Base-by-base conservation (phyloP, 2,797 vertebrate genomes). In the Carcharodon carcharias region DNA sequence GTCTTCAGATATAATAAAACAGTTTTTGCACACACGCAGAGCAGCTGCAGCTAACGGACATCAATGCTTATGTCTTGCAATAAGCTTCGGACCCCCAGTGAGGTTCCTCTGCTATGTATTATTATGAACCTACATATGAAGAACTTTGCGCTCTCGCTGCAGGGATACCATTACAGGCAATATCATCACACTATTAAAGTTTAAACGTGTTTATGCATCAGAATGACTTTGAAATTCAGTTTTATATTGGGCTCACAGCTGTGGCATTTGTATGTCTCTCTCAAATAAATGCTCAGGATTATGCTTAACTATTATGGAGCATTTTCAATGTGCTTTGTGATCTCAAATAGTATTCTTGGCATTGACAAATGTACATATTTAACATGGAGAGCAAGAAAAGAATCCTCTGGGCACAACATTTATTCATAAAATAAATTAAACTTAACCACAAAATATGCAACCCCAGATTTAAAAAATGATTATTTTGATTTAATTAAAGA, bases 141-240 rank as follows among this genome's bases (percentile, higher is more conserved):
- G 71, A 96, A 96, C 9, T 2, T 7, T 54, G 94, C 35, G n/a
- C 96, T 91, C 21, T 28, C 96, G 96, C 82, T 96, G 89, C 96
- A 96, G 96, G 71, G 96, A 61, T 45, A 50, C 96, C 96, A 85
- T 96, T 97, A 54, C 96, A 96, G 88, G 96, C 97, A 97, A 96
- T 97, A 96, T 96, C 77, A 92, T 50, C 67, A 96, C 96, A 58
- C 26, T 96, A 97, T 97, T 97, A 97, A 97, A 97, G 97, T 95
- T 97, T 97, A 97, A 97, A 97, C 96, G 91, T 77, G 96, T 88
- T 94, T 96, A 96, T 96, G 96, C 77, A 97, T 96, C 96, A 97
- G 97, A 97, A 97, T 96, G 96, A 63, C 89, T 96, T 96, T 96
- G 40, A 92, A 71, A 96, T 93, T 96, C 69, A 94, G 69, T 63